These are phyloP conservation scores for Nasonia vitripennis DNA, from an alignment of 1,140 invertebrate species.

Conservation along the genomic window DNA sequence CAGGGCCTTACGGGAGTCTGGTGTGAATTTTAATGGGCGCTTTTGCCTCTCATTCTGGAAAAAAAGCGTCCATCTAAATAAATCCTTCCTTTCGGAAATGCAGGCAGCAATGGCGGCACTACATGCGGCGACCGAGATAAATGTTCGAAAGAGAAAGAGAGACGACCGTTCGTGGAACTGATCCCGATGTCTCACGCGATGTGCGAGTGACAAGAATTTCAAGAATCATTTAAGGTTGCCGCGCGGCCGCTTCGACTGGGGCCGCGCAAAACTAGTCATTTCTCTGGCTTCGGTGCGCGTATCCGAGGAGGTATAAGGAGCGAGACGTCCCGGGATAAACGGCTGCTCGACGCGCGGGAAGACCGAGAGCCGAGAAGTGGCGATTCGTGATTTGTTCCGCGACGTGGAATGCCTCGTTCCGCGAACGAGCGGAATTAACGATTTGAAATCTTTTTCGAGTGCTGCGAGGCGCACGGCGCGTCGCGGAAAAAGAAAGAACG, in stretches of 20 bases:
- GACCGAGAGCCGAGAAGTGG: background rate
- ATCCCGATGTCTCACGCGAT: constrained; percentile 54
- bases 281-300: background rate
- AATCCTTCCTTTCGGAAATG: background rate
- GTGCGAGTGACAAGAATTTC: constrained; percentile 59
- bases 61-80: constrained; percentile 6
- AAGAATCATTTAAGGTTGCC: constrained; percentile 57
- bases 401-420: constrained; percentile 24
- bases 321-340: background rate
- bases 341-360: background rate
- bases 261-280: constrained; percentile 27
- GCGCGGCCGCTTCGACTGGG: background rate
- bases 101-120: background rate
- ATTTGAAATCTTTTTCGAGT: constrained; percentile 31
- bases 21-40: constrained; percentile 35
- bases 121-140: background rate
- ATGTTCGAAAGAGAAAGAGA: background rate
- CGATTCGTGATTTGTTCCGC: constrained; percentile 34
- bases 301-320: constrained; percentile 3
- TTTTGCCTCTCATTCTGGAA: background rate
- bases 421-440: constrained; percentile 30
- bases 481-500: background rate
- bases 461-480: background rate
- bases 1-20: constrained; percentile 10
- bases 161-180: constrained; percentile 41